Base-by-base conservation (phyloP, 2,113 vertebrate genomes). In the Percina caprodes region DNA sequence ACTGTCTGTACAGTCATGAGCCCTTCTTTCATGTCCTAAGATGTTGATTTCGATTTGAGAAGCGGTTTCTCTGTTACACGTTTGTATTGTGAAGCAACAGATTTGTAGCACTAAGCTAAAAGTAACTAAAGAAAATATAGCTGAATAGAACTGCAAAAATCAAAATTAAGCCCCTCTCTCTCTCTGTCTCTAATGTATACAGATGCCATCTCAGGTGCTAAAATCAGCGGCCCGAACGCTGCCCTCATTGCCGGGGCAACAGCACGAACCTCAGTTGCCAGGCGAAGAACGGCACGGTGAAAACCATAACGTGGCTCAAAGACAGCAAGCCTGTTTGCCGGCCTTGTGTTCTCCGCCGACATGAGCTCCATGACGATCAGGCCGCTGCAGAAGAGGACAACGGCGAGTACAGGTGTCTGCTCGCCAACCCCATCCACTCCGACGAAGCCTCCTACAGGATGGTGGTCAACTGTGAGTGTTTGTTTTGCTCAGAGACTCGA, bases 401-500 rank as follows among this genome's bases (percentile, higher is more conserved):
- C 19, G 95, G 93, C 1, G 21, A n/a, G 11, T 93, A 85, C 87
- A 67, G 0, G 9, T 95, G 95, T 51, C 2, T 9, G 9, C 52
- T 94, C 18, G 13, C 0, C 7, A 95, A 94, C 77, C 42, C 61
- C 0, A 60, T 94, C 69, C 91, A 14, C 87, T 12, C 0, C 0
- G 56, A 16, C 0, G 0, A 56, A 6, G 88, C 42, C 54, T 15
- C 10, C 35, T 92, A 86, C 86, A 67, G 0, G 2, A 45, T 95
- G 86, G 45, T 18, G 45, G 88, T 95, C 59, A 83, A 84, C 89
- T 94, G 95, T 95, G 71, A 94, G 95, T 93, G 33, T n/a, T 35
- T 16, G 42, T 35, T 51, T 3, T 49, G 48, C 39, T 6, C 0
- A 13, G 48, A 83, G 18, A 45, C 75, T 5, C 2, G 39, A 26